Base-by-base conservation (phyloP, 1,140 invertebrate genomes). In the Bombus superbus region DNA sequence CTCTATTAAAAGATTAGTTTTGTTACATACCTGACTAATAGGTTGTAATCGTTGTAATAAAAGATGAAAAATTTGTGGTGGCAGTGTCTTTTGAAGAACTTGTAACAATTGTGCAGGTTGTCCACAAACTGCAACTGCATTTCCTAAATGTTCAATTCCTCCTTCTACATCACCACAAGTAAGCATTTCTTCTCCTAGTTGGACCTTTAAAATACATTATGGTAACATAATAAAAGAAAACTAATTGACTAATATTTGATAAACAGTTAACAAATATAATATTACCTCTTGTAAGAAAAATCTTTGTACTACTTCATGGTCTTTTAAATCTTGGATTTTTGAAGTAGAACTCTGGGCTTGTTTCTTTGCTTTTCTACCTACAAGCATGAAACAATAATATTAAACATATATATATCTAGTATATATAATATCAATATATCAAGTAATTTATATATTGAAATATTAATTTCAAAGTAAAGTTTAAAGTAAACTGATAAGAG, bases 71-170 rank as follows among this genome's bases (percentile, higher is more conserved):
- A 99, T 97, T 93, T 98, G 97, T 57, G 98, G 97, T 85, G 99
- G 98, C 92, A 99, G 96, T 78, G 98, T 99, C 95, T 99, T 98
- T 94, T 99, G 98, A n/a, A 99, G 95, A 79, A 98, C 96, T 95
- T 98, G 97, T 38, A 99, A 95, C 25, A 99, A 95, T 92, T 99
- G 98, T 89, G 98, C 97, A 1, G 98, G 98, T 93, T 99, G 98
- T 38, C 98, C 98, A 94, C 99, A 99, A 4, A 99, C 98, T n/a
- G 98, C 97, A 42, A 99, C 97, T 38, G 99, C 99, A 94, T 98
- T 98, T 44, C 97, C 97, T 84, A 99, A 96, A 95, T 99, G 99
- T 93, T 99, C 98, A 42, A 99, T 97, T 80, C 98, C 99, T 69
- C 96, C 97, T 86, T 99, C 98, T 83, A 99, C 94, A 89, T 99